These are phyloP conservation scores for Apis cerana DNA, from an alignment of 1,140 invertebrate species.

Conservation along the genomic window DNA sequence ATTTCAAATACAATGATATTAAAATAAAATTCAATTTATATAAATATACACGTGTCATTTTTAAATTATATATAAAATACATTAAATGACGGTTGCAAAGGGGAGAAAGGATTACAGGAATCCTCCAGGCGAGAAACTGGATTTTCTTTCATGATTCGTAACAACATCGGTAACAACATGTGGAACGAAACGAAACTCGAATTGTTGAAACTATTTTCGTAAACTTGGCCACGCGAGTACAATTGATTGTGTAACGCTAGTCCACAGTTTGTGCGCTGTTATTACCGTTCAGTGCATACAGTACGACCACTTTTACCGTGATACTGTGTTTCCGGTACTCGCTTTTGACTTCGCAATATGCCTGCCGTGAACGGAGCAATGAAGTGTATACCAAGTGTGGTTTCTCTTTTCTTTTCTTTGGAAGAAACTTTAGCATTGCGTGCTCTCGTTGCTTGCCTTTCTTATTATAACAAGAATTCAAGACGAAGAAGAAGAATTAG, in stretches of 20 bases:
- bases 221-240: slow-evolving; percentile 17
- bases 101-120: background rate
- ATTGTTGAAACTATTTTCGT: slow-evolving; percentile 14
- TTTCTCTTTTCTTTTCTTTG: background rate
- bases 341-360: slow-evolving; percentile 31
- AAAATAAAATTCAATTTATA: too few species aligned
- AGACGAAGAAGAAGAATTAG: background rate
- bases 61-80: background rate
- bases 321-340: slow-evolving; percentile 8
- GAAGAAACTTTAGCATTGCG: background rate
- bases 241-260: slow-evolving; percentile 12
- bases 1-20: too few species aligned
- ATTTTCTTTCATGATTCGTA: too few species aligned
- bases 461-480: background rate
- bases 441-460: background rate
- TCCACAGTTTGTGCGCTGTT: background rate
- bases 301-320: slow-evolving; percentile 7
- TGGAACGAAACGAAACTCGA: background rate
- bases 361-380: background rate
- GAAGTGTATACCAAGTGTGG: background rate
- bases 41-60: too few species aligned
- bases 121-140: too few species aligned
- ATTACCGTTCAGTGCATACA: slow-evolving; percentile 1
- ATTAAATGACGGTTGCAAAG: background rate
- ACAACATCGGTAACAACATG: background rate